phyloP scores from a whole-genome alignment of 2,113 vertebrate species.

The Syrmaticus mikado region DNA sequence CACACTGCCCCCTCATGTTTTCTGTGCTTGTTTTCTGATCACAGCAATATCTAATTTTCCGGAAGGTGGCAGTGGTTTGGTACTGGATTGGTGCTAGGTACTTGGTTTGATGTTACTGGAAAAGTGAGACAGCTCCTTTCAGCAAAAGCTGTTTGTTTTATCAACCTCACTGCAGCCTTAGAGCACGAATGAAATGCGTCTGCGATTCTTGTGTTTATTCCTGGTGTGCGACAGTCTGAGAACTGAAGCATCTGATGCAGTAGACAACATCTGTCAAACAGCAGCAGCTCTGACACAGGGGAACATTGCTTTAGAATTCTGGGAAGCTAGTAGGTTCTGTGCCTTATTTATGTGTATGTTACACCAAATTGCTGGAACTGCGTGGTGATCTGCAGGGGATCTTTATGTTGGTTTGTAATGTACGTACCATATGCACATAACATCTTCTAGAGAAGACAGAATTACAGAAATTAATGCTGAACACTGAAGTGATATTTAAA shows the following conservation, averaged over 20 bases:
- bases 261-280: neutral
- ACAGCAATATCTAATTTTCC: neutral
- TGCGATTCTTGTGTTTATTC: neutral
- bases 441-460: too few species aligned
- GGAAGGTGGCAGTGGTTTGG: neutral
- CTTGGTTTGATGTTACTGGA: neutral
- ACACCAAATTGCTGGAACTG: neutral
- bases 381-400: neutral
- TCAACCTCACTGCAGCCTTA: neutral
- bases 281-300: neutral
- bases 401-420: neutral
- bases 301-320: neutral
- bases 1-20: neutral
- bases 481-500: neutral
- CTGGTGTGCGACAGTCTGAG: neutral
- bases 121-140: neutral
- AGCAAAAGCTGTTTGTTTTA: conserved; percentile 34
- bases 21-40: neutral
- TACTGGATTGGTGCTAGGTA: neutral
- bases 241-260: neutral
- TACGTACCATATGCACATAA: neutral
- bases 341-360: neutral
- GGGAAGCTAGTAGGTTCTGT: neutral
- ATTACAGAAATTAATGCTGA: neutral
- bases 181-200: neutral